phyloP scores from a whole-genome alignment of 2,797 vertebrate genomes.

The Odontamblyopus lacepedii region DNA sequence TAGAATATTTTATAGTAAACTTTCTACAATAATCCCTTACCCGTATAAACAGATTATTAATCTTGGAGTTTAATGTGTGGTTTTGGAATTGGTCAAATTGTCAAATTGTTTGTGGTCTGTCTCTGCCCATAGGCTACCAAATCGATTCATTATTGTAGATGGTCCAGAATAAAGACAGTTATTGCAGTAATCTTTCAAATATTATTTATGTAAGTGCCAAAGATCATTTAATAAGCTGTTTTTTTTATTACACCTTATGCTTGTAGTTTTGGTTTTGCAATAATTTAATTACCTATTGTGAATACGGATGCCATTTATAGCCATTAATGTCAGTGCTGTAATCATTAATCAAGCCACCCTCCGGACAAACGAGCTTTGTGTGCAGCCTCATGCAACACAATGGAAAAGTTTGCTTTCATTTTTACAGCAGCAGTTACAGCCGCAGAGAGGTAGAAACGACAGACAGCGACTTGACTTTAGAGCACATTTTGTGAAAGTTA shows the following conservation, averaged over 20 bases:
- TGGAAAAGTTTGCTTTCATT: constrained; percentile 10
- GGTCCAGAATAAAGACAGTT: no score
- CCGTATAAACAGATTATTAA: neutral
- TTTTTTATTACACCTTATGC: neutral
- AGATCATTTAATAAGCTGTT: no score
- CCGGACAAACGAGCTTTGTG: constrained; percentile 9
- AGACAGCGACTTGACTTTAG: constrained; percentile 24
- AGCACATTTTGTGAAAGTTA: constrained; percentile 51
- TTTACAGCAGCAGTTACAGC: neutral
- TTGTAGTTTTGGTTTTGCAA: neutral
- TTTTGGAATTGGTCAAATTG: no score
- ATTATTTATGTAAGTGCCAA: no score
- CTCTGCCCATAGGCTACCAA: no score
- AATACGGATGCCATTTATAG: neutral
- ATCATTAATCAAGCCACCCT: neutral
- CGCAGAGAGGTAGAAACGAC: constrained; percentile 14
- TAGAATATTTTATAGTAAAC: neutral
- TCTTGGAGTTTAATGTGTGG: no score
- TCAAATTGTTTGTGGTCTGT: no score
- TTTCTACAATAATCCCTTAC: neutral
- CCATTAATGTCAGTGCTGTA: neutral
- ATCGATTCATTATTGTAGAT: no score
- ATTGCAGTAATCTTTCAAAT: no score
- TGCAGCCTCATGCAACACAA: neutral
- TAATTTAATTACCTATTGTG: neutral